Base-by-base conservation (phyloP, 2,113 vertebrate species). In the Dasypus novemcinctus region DNA sequence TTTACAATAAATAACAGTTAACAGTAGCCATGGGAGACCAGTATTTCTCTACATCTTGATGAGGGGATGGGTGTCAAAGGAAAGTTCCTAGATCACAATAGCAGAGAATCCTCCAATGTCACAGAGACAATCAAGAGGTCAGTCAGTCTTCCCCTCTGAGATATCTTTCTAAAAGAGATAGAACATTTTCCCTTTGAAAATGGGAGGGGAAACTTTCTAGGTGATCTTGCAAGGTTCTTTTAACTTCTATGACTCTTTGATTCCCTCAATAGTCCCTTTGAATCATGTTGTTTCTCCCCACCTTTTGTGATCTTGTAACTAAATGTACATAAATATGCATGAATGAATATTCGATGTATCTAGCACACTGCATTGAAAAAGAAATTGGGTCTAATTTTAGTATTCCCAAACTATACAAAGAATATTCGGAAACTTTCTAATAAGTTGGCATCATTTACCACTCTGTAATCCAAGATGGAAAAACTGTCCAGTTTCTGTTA, bases 401-500 rank as follows among this genome's bases (percentile, higher is more conserved):
- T 88, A 66, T 91, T 33, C n/a, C 7, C 41, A 9, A 95, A 18
- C 66, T 75, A 46, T 31, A 93, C 59, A 87, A 90, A 95, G 71
- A 75, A 41, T 46, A 78, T n/a, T 90, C 75, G 84, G 74, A 96
- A 72, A 79, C 80, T 83, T n/a, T 29, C 87, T 95, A 95, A 93
- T 91, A 89, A 92, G 79, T 68, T 88, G 92, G 78, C 68, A 82
- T 78, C 15, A 46, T 81, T 93, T 76, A 21, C 25, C 93, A 57
- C 85, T 93, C 91, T 97, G 52, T 75, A 95, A 97, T 96, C 81
- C 49, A 91, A 95, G 66, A 82, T 81, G 64, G 59, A 97, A 91
- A 89, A 97, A 96, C 92, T 90, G 23, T 90, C 98, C 97, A 84
- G 69, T 96, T 96, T 41, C 0, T 59, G 82, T 97, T 85, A 95